Conservation (phyloP, 2,113 vertebrate species). For the Phylloscopus trochilus region DNA sequence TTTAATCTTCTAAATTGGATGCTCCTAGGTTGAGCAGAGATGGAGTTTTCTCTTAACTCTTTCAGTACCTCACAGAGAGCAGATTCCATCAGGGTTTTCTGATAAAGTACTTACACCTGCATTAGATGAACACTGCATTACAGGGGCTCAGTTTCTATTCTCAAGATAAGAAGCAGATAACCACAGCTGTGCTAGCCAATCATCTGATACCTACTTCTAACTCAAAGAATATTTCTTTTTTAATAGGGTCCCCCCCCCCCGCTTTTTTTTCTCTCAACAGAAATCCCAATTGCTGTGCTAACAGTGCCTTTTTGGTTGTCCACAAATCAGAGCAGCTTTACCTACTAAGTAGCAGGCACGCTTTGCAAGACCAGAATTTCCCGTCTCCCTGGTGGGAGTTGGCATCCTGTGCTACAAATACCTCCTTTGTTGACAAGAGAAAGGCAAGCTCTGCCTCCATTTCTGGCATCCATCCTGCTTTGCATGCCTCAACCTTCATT, state of each 20-base stretch:
- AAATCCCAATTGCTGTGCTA: background rate
- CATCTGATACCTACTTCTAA: background rate
- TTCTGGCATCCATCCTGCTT: background rate
- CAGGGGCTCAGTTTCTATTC: background rate
- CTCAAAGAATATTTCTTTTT: background rate
- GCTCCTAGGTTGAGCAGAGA: background rate
- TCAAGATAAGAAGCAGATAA: background rate
- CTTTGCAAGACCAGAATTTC: background rate
- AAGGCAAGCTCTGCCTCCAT: background rate
- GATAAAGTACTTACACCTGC: background rate
- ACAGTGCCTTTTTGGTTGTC: background rate
- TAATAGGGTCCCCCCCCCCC: background rate
- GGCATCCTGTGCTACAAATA: background rate
- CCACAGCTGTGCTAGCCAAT: background rate
- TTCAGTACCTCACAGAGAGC: background rate
- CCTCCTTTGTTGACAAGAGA: background rate
- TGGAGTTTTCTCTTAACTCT: constrained; percentile 35
- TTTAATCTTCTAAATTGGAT: constrained; percentile 34
- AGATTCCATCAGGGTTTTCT: background rate
- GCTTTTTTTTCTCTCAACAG: background rate
- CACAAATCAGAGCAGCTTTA: background rate
- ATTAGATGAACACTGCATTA: background rate
- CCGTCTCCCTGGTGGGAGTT: rapidly evolving
- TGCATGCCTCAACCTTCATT: rapidly evolving
- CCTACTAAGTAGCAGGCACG: background rate